Conservation (phyloP, 2,888 invertebrate genomes). For the Conops quadrifasciatus region DNA sequence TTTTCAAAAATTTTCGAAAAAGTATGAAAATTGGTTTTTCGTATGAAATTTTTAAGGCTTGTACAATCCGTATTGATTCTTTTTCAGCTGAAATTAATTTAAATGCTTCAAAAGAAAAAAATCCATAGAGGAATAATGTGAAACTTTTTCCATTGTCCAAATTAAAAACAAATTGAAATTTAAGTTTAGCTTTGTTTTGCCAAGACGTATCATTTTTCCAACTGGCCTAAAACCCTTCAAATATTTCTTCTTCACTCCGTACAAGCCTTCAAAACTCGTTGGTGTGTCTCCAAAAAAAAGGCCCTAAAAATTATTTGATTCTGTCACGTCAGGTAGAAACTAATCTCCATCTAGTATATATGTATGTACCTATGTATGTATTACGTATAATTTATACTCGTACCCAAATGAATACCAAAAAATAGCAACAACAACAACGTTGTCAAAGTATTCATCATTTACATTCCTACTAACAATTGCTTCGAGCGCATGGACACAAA, state of each 20-base stretch:
- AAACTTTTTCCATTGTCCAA: too few species aligned
- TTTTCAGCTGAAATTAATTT: too few species aligned
- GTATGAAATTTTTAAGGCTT: too few species aligned
- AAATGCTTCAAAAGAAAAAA: too few species aligned
- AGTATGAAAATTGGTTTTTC: too few species aligned
- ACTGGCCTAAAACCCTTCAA: not conserved
- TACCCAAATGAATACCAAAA: slow-evolving; percentile 27
- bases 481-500: slow-evolving; percentile 9
- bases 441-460: slow-evolving; percentile 35
- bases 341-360: slow-evolving; percentile 35
- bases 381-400: too few species aligned
- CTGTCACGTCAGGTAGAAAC: slow-evolving; percentile 59
- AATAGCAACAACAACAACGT: slow-evolving; percentile 34
- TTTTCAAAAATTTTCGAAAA: too few species aligned
- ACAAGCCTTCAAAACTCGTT: slow-evolving; percentile 15
- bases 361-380: too few species aligned
- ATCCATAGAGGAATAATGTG: too few species aligned
- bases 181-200: not conserved
- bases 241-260: not conserved
- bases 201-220: not conserved
- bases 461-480: slow-evolving; percentile 21
- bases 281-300: not conserved
- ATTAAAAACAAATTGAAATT: not conserved
- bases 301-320: slow-evolving; percentile 54
- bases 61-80: too few species aligned